Evolutionary conservation across 2,113 vertebrate species (phyloP), one percentile per base, ranked within the genome.

Genomic region (Arvicanthis niloticus): DNA sequence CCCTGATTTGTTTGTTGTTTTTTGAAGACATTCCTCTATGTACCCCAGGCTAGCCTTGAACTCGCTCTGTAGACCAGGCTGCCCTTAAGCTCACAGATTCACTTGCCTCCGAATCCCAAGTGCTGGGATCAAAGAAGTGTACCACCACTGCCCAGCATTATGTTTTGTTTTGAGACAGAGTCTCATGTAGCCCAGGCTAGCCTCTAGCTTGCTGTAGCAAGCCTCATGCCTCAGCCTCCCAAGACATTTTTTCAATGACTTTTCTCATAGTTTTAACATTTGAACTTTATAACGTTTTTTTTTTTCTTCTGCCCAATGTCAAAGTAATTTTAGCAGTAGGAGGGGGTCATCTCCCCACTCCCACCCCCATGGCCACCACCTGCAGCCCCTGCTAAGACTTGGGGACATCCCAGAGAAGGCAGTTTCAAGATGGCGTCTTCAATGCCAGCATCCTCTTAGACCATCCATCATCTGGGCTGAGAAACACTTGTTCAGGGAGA

Each of bases 271-370:
- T 15, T 12, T 17, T 34, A 24, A 16, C 0, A 26, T 45, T 31
- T 85, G 26, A 31, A 65, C n/a, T 42, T 65, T 65, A 4, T 85
- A 65, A 42, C 24, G 29, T 13, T 6, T 45, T 65, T 34, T 6
- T 45, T 65, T 34, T 37, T 62, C 40, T 45, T 31, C 62, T 31
- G 58, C 62, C 42, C 62, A 21, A 7, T 21, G 8, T 22, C 62
- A 48, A 37, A 48, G 17, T 42, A 37, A 34, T 86, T 53, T 70
- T 51, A 70, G 2, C 3, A 8, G 72, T 34, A 89, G 72, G 45
- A 4, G 3, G 26, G 62, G 7, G n/a, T 42, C 1, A 51, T 15
- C 1, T 0, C 0, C 17, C 60, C 5, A 1, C 21, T 40, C 48
- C 26, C 21, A 12, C 7, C 22, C 9, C 8, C 22, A 12, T 6